Evolutionary conservation across 2,797 vertebrate species (phyloP), one percentile per base, ranked within the genome.

Genomic region (Molossus molossus): DNA sequence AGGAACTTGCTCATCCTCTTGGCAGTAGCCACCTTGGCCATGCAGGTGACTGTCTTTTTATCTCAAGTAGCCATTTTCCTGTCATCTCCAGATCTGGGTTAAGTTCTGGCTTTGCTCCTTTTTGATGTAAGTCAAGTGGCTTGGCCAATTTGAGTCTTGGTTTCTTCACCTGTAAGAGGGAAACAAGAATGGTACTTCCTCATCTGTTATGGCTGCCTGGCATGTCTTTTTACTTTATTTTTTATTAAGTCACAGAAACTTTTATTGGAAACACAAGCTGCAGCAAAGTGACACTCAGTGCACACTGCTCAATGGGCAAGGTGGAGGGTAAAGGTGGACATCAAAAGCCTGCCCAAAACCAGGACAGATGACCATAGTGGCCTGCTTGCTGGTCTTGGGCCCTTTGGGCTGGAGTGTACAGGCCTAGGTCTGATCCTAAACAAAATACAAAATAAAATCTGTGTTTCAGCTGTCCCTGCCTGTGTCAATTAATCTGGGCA

Each of bases 1-100:
- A 99, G 98, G 98, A 99, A 99, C 70, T 37, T 98, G 93, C 99
- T 98, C 99, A 99, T 99, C 76, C 80, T 97, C 76, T 81, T 18
- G 0, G 75, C 8, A 0, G 91, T 62, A 29, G 91, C 83, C 88
- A 12, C 89, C 67, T 9, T 96, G 97, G 96, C 65, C 96, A 82
- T 60, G 23, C 67, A 65, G 85, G 94, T 81, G 55, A 62, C 55
- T 0, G 72, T 80, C 96, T 97, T 83, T 50, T 45, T 29, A 14
- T 64, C 27, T 27, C 62, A 27, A 29, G 62, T 64, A 29, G 15
- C 64, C n/a, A 67, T 67, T 67, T 67, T 67, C n/a, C n/a, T 33
- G n/a, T 67, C 17, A 18, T 57, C 64, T 67, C 64, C 29, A 33
- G 64, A 67, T 33, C 64, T 67, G 17, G 29, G 25, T 25, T 33